Base-by-base conservation (phyloP, 2,888 invertebrate genomes). In the Lamproptera curius region DNA sequence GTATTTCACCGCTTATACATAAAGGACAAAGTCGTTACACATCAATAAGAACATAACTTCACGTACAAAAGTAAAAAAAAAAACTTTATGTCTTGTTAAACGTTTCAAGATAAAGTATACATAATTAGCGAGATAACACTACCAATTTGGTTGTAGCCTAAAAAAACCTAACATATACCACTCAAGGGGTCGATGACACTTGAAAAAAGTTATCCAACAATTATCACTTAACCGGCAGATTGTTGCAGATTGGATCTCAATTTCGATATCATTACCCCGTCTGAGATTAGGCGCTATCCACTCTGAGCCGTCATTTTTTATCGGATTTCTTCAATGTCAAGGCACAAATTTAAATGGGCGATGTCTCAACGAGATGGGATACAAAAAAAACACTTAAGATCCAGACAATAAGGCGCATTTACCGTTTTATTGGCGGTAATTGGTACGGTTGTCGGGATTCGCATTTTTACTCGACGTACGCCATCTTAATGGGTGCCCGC, bases 161-260 rank as follows among this genome's bases (percentile, higher is more conserved):
- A 13, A 33, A n/a, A n/a, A 33, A 33, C 1, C 33, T 11, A 33
- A 4, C 2, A 10, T 28, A 6, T 23, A 23, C 9, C 28, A 28
- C 28, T 28, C 6, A 57, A 53, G 59, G 59, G 71, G 71, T 58
- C 73, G 55, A 58, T 71, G 74, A 72, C 73, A 70, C 61, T 61
- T 65, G 63, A 63, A 63, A 63, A n/a, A 60, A 67, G 65, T 66
- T 66, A 68, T 69, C 69, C 70, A 64, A 70, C 74, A 77, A 78
- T 76, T 76, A 76, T 66, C 70, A 71, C 68, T 63, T 63, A 64
- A 74, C 69, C 67, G 45, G 40, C 23, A 38, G 17, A 45, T 46
- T 46, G 41, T 48, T 51, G 43, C 26, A 46, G 43, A 46, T 51
- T 52, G 53, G 43, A 51, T 47, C 38, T 40, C 51, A 55, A 55